Evolutionary conservation across 2,797 vertebrate genomes (phyloP).

Genomic region (Esox masquinongy): DNA sequence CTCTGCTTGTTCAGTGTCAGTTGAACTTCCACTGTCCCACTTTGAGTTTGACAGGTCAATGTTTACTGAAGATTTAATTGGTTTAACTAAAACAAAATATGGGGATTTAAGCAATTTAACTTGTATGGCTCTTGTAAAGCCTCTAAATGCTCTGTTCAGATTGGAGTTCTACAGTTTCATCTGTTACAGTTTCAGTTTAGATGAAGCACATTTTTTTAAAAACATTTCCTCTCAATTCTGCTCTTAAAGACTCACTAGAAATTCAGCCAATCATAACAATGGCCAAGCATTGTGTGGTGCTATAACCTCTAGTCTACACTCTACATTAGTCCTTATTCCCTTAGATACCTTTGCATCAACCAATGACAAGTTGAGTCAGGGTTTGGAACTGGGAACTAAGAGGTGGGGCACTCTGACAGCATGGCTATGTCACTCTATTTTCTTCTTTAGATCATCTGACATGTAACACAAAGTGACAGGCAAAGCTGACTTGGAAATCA

Average conservation of each 20-base stretch:
- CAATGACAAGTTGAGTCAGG: slow-evolving; percentile 55
- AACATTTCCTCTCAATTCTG: neutral
- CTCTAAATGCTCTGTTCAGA: neutral
- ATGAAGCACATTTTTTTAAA: neutral
- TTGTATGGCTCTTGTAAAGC: neutral
- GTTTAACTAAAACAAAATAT: neutral
- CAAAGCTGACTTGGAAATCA: slow-evolving; percentile 73
- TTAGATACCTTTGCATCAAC: slow-evolving; percentile 39
- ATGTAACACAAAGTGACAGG: slow-evolving; percentile 72
- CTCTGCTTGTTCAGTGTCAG: neutral
- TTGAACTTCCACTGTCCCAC: neutral
- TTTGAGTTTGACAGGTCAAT: neutral
- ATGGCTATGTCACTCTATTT: slow-evolving; percentile 47
- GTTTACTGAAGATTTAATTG: neutral
- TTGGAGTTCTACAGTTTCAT: neutral
- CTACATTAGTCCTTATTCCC: neutral
- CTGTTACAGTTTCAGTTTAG: too few species aligned
- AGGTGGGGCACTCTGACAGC: slow-evolving; percentile 54
- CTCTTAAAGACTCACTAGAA: neutral
- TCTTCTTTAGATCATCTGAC: slow-evolving; percentile 64
- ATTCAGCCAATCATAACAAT: neutral
- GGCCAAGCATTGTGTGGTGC: neutral
- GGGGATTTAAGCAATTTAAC: neutral
- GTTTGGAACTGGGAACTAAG: slow-evolving; percentile 32
- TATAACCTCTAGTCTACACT: neutral